Evolutionary conservation across 2,797 vertebrate genomes (phyloP), one percentile per base, ranked within the genome.

Genomic region (Furcifer pardalis): DNA sequence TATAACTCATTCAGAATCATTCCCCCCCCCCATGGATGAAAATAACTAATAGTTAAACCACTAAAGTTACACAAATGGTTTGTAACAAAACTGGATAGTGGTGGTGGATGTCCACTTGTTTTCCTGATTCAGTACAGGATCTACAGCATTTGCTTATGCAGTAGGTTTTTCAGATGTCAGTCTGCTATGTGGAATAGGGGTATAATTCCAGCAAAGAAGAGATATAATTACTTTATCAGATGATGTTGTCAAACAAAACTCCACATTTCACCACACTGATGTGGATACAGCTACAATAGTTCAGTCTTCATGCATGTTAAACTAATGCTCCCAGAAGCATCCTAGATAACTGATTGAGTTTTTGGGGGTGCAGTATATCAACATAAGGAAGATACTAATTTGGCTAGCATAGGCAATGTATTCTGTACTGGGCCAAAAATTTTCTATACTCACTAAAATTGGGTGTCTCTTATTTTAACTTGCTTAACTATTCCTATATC

Each of bases 161-260:
- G 56, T 77, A 81, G 72, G 86, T 77, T 90, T 81, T 90, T 88
- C 91, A 93, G 89, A 90, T 90, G 91, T 90, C 93, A 88, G 60
- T 90, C 87, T 81, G 77, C 87, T 87, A 25, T 42, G 1, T 42
- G 86, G 88, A 82, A 75, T 0, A 0, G 60, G 73, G 83, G 84
- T 85, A 82, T 91, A 82, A 88, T 81, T 85, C 77, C 88, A 94
- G 92, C 93, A 91, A 91, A 90, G 88, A 87, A 91, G 77, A 84
- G 86, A 86, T 78, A 49, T 30, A 56, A 19, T 90, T 72, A 88
- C 90, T 85, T 84, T 84, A 62, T 86, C 87, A 84, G 85, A 82
- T 88, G 87, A 84, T 23, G 6, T 49, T 80, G 19, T 62, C 74
- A 89, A 89, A 88, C 73, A n/a, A n/a, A n/a, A 71, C 37, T 80